These are phyloP conservation scores for Pteromalus puparum DNA, from an alignment of 1,140 invertebrate species.

Conservation along the genomic window DNA sequence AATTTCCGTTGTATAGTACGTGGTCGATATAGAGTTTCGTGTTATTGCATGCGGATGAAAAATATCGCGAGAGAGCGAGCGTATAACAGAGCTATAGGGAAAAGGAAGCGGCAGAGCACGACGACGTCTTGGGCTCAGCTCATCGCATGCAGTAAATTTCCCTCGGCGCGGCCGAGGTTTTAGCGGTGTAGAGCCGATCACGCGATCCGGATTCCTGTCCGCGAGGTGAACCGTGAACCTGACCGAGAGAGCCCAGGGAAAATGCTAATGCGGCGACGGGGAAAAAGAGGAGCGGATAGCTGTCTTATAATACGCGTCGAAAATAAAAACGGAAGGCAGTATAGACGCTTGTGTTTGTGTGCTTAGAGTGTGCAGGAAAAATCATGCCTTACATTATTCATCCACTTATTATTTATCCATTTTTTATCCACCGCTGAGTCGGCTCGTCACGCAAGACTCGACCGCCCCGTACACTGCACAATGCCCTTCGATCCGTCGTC, in stretches of 20 bases:
- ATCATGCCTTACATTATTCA: slow-evolving; percentile 30
- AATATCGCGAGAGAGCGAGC: neutral
- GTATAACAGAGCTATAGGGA: neutral
- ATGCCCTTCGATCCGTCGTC: too few species aligned
- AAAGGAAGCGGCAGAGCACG: slow-evolving; percentile 40
- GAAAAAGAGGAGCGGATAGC: slow-evolving; percentile 52
- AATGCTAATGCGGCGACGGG: slow-evolving; percentile 47
- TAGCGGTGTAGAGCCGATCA: slow-evolving; percentile 61
- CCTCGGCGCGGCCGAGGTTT: slow-evolving; percentile 54
- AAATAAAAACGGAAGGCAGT: neutral
- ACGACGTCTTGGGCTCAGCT: slow-evolving; percentile 60
- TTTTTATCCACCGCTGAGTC: slow-evolving; percentile 57
- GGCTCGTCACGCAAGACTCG: slow-evolving; percentile 57
- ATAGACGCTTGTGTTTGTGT: neutral
- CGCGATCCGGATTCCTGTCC: slow-evolving; percentile 63
- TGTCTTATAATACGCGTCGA: neutral
- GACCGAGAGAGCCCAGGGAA: slow-evolving; percentile 50
- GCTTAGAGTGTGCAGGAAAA: neutral
- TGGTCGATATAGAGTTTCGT: neutral
- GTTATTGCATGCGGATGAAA: slow-evolving; percentile 7
- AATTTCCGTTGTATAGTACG: neutral
- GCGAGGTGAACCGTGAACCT: slow-evolving; percentile 52
- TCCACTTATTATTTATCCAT: slow-evolving; percentile 56
- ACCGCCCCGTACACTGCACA: too few species aligned
- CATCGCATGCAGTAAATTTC: slow-evolving; percentile 72